Base-by-base conservation (phyloP, 2,888 invertebrate species). In the Hetaerina titia region DNA sequence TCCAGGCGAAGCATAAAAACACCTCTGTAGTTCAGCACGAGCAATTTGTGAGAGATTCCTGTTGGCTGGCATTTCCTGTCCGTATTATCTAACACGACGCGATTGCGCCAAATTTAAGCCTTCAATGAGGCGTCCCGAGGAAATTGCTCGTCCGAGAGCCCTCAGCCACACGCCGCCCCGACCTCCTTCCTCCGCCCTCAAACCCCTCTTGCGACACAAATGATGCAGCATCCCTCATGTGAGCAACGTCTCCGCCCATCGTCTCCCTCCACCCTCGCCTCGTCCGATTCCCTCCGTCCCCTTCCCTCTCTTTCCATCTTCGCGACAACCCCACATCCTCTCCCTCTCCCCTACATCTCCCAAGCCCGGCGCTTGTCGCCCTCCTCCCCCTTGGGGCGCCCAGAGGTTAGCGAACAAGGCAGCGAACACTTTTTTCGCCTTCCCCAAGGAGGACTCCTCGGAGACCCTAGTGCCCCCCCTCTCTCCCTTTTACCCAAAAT, bases 381-480 rank as follows among this genome's bases (percentile, higher is more conserved):
- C n/a, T 9, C 81, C 11, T 60, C 17, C 60, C 81, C 81, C 81
- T 31, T 5, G 81, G 81, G 81, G 22, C 9, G 81, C 15, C 25
- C 13, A 81, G 81, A 81, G 31, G 81, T 81, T 81, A 81, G 81
- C 81, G 81, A 81, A 31, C 81, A 81, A 74, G 74, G 25, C 9
- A 25, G 25, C 9, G 81, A 31, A 81, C 81, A 81, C 81, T 81
- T 81, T 31, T 22, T 22, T 81, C 81, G 8, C 25, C 13, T 2
- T 81, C 81, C 81, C 81, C 11, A 81, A 81, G 81, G 81, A 81
- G 81, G 25, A 81, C 81, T 81, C 13, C 81, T 81, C 81, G 11
- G 81, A n/a, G 81, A 22, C 81, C 31, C 81, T n/a, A 17, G n/a
- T 69, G n/a, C 81, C n/a, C 25, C 22, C 13, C 25, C 25, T 22